Base-by-base conservation (phyloP, 2,797 vertebrate species). In the Centropyge bicolor region DNA sequence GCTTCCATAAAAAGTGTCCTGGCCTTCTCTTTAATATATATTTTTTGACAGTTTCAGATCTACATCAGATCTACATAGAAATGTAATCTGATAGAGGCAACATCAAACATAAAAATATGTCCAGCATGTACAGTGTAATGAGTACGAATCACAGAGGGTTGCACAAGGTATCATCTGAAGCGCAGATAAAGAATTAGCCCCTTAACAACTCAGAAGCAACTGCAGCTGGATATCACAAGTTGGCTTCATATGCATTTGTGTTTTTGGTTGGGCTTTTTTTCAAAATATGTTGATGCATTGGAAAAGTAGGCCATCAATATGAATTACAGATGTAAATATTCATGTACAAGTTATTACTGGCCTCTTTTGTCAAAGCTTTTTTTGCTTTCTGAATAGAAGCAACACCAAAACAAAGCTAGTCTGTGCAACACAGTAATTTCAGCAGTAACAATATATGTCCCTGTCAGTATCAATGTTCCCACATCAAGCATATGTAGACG, bases 391-490 rank as follows among this genome's bases (percentile, higher is more conserved):
- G 16, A 56, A 31, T 14, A 41, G 63, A 78, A 88, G 70, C 51
- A 83, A 75, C 69, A 80, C 4, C 16, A 80, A 86, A 84, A 89
- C 88, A 90, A 86, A 80, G 87, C 56, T 45, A 80, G 88, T 76
- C 86, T 89, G 82, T 90, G 76, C 77, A 80, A 70, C 61, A 46
- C 10, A 70, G 83, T 70, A 81, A 77, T 86, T 82, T 81, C 36
- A 70, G 63, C 66, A 51, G 76, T 87, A 91, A 91, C 86, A 89
- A 81, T 88, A 87, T 88, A 86, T 78, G 83, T 84, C 64, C 78
- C 85, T 92, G 92, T 93, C 92, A 91, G 86, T 72, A 88, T 81
- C 89, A 91, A 92, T 92, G 90, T 88, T 87, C 81, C 85, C 74
- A 91, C 89, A 90, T 93, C 84, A 94, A 93, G 90, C 80, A 67